phyloP scores from a whole-genome alignment of 2,888 invertebrate species.

The Ctena decussata region DNA sequence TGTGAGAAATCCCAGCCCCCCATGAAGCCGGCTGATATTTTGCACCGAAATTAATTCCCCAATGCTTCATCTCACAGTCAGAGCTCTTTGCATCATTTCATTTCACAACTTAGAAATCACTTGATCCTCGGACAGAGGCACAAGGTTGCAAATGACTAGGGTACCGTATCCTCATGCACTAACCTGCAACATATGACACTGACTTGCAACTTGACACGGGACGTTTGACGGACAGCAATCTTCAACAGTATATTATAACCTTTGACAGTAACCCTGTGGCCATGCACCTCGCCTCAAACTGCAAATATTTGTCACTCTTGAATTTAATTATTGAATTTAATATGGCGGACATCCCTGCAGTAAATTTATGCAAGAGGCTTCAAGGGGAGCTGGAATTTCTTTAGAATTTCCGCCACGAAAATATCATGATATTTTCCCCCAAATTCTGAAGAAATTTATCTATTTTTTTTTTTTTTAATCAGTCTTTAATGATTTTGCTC shows the following conservation, averaged over 20 bases:
- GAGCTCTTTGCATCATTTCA: too few species aligned
- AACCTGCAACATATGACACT: too few species aligned
- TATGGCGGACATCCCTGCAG: neutral
- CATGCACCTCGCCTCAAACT: neutral
- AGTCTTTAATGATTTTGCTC: neutral
- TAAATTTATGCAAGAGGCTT: neutral
- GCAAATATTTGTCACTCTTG: neutral
- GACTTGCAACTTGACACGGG: too few species aligned
- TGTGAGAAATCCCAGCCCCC: too few species aligned
- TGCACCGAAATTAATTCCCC: too few species aligned
- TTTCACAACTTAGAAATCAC: too few species aligned
- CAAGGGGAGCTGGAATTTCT: neutral
- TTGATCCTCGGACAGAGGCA: too few species aligned
- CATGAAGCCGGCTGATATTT: too few species aligned
- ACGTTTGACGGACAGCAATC: too few species aligned
- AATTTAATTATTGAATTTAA: neutral
- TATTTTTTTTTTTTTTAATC: neutral
- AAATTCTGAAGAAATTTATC: neutral
- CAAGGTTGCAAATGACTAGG: too few species aligned
- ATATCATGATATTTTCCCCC: neutral
- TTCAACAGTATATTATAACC: neutral
- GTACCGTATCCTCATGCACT: too few species aligned
- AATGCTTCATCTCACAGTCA: too few species aligned
- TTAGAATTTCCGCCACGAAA: neutral
- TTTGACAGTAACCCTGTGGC: neutral